These are phyloP conservation scores for Ellobium chinense DNA, from an alignment of 2,888 invertebrate species.

Conservation along the genomic window DNA sequence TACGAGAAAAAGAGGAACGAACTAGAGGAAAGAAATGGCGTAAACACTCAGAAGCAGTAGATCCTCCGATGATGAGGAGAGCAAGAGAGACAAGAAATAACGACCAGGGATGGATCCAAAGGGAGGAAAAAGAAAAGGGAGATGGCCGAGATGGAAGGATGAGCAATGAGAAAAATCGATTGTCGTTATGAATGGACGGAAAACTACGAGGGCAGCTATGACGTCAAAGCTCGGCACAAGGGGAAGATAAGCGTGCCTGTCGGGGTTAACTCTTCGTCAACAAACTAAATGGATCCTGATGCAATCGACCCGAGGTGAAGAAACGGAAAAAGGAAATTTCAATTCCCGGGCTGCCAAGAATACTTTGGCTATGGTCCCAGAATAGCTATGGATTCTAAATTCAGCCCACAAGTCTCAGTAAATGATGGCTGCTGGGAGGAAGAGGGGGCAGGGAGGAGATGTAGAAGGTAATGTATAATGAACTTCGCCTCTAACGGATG, in stretches of 20 bases:
- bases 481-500: too few relatives aligned
- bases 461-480: too few relatives aligned
- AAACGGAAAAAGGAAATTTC: not conserved
- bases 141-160: not conserved
- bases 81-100: too few relatives aligned
- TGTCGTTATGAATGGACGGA: not conserved
- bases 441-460: too few relatives aligned
- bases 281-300: not conserved
- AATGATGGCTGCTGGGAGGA: too few relatives aligned
- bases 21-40: too few relatives aligned
- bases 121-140: constrained; percentile 10
- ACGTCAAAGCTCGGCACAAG: not conserved
- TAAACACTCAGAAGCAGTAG: too few relatives aligned
- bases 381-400: not conserved
- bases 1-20: too few relatives aligned
- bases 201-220: not conserved
- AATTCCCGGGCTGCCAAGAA: not conserved
- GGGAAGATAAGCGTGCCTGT: not conserved
- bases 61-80: too few relatives aligned
- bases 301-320: not conserved
- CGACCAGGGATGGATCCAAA: too few relatives aligned
- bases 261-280: not conserved
- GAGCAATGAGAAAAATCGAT: not conserved
- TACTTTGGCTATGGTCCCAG: not conserved
- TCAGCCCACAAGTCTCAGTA: too few relatives aligned